Evolutionary conservation across 2,888 invertebrate genomes (phyloP), one percentile per base, ranked within the genome.

Genomic region (Polydesmus complanatus): DNA sequence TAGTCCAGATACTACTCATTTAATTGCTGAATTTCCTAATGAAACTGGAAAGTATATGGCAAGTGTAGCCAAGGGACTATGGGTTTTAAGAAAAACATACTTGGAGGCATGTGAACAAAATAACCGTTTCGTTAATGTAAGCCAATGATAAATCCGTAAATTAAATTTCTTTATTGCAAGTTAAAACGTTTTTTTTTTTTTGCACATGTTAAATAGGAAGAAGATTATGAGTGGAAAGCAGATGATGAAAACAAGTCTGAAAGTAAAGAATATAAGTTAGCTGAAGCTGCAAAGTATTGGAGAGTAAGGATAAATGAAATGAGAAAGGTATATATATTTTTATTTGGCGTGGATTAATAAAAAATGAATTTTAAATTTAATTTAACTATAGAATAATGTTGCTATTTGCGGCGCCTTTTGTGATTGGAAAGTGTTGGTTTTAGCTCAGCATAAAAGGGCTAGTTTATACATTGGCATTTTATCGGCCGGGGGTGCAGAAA

Each of bases 21-120:
- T 93, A 23, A 75, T 94, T 27, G 86, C 88, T 66, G 78, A 83
- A 53, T 82, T 82, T 69, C 68, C 67, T 2, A 79, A 80, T 8
- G 81, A 91, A 62, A 92, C 88, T 70, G 94, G 94, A 77, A 93
- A 93, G 76, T 82, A 88, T 75, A 76, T 95, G 26, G 84, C 86
- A 0, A 84, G 86, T 62, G 82, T 95, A 63, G 92, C 94, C 0
- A 80, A 87, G 0, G 94, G 95, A 21, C 84, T 87, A 68, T 94
- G 92, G 92, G 80, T 94, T 14, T 74, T 94, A n/a, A 87, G 88
- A 68, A 80, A 83, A 1, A 80, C 82, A 0, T 95, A 90, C 69
- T 74, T 93, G 1, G 80, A 81, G 3, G 79, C 84, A 54, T 87
- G 85, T 60, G 73, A 80, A 8, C 76, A 79, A 26, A 76, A 75